These are phyloP conservation scores for Octomys mimax DNA, from an alignment of 2,797 vertebrate species.

Conservation along the genomic window DNA sequence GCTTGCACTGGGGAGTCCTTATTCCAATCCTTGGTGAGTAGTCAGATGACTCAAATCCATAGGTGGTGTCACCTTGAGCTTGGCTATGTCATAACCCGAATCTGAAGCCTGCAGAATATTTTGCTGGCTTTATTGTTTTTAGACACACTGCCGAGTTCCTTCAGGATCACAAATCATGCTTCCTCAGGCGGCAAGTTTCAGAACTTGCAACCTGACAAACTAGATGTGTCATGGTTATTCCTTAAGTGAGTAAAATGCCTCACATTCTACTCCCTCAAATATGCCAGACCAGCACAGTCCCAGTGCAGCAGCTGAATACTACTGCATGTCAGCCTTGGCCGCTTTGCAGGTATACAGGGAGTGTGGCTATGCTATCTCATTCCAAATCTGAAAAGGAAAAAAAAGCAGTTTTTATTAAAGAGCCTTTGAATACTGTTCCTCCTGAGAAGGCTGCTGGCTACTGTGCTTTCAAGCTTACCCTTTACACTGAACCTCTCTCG, in stretches of 20 bases:
- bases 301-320: neutral
- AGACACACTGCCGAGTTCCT: constrained; percentile 17
- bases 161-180: constrained; percentile 24
- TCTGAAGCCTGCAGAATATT: constrained; percentile 32
- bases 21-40: constrained; percentile 4
- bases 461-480: constrained; percentile 58
- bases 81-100: neutral
- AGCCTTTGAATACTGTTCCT: constrained; percentile 63
- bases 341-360: neutral
- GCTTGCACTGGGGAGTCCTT: neutral
- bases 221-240: constrained; percentile 21
- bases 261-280: neutral
- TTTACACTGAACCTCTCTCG: constrained; percentile 52
- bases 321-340: neutral
- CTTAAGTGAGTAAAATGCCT: constrained; percentile 34
- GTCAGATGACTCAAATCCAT: constrained; percentile 57
- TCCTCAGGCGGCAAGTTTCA: constrained; percentile 21
- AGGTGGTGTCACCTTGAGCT: neutral
- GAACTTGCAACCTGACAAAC: constrained; percentile 46
- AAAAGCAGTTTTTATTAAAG: constrained; percentile 65
- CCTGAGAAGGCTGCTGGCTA: constrained; percentile 50
- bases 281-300: neutral
- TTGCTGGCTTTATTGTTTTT: constrained; percentile 67
- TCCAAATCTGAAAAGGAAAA: constrained; percentile 24
- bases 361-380: neutral